Evolutionary conservation across 1,140 invertebrate species (phyloP), one percentile per base, ranked within the genome.

Genomic region (Papilio polytes): DNA sequence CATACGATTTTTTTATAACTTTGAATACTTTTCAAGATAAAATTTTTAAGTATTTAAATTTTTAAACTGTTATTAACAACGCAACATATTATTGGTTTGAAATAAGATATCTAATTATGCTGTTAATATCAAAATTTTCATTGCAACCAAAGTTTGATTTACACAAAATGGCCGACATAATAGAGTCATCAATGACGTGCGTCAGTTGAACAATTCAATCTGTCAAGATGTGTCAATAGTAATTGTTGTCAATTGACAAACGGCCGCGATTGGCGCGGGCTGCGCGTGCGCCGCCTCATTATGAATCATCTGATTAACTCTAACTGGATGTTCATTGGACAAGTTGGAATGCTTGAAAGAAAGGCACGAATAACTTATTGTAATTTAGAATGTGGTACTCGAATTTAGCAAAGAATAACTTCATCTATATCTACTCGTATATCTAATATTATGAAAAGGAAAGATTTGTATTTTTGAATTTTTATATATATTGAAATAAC

Each of bases 261-360:
- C 82, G 83, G 81, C 74, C 59, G 48, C 81, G 83, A 84, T 85
- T 77, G 78, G 81, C 51, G 22, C 13, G 4, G 83, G 85, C 82
- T 87, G 87, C 87, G 86, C 85, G 81, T 82, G 85, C 86, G 85
- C 78, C 82, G 82, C 80, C 87, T 87, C 82, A 82, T 88, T 87
- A 87, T 87, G 85, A 86, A 86, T 87, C 85, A 84, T 86, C 84
- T 88, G 87, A 86, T 88, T 86, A 86, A 84, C 84, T 87, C 78
- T 22, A 44, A 18, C 46, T 74, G 13, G 70, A 74, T 74, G 70
- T 3, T 76, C 74, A 76, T 76, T 76, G 74, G 74, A 76, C 20
- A 51, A 51, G 41, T 46, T n/a, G 44, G 73, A 74, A 76, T 20
- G 20, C 3, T 22, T 26, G 46, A 76, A 76, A 74, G 36, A 46